Base-by-base conservation (phyloP, 1,140 invertebrate genomes). In the Leptestheria dahalacensis region DNA sequence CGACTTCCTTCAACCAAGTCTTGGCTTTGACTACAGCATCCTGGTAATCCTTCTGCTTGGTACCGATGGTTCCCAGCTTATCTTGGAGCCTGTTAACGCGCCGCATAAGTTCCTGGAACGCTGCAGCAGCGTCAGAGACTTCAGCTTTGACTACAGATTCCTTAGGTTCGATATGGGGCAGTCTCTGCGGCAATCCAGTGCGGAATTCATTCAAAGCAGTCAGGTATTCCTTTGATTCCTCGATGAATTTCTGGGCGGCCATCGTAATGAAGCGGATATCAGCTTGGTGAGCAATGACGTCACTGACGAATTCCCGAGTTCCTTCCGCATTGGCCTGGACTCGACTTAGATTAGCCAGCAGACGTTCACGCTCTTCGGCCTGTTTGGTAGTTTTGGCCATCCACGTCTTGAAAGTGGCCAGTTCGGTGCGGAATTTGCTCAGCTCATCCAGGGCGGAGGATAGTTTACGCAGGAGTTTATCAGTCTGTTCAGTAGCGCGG, bases 201-300 rank as follows among this genome's bases (percentile, higher is more conserved):
- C 89, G 79, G 72, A 88, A 91, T 57, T 90, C 85, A 70, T 92
- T 93, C 29, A 93, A 74, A 11, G 83, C 75, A 28, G 79, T 78
- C 1, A 91, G 72, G 71, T 89, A 91, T 63, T 91, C 87, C 73
- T 91, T 92, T 67, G 88, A 88, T 70, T 95, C 89, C 66, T 94
- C 90, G 41, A 92, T 80, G 71, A 94, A 96, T 71, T 94, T 94
- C 73, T 95, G 90, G 0, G 88, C 89, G 0, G 88, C 83, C 84
- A 96, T 93, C 1, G 89, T 91, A 59, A 95, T 91, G 69, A 94
- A 96, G 24, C 91, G 77, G 1, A 95, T 73, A 73, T 97, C 92
- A 1, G 90, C 92, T 72, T 95, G 90, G 68, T 95, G 91, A 1
- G 89, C 85, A 65, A 95, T 91, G 0, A 96, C 88, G 72, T 97